Conservation (phyloP, 2,888 invertebrate genomes). For the Magallana nippona region DNA sequence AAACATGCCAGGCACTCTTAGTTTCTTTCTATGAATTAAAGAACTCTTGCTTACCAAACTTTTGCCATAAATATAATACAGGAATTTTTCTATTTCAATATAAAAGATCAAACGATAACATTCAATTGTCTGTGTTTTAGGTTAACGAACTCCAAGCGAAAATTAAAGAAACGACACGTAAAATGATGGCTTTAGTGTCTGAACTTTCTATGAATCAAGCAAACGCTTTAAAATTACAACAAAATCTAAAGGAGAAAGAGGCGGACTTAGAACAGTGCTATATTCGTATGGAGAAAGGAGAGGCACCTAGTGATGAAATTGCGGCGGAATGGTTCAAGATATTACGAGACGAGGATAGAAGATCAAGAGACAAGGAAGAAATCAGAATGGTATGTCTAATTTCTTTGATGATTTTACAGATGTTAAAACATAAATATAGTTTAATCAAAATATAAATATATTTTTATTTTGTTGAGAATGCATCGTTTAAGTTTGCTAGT, state of each 20-base stretch:
- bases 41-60: too few relatives aligned
- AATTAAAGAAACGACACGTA: slow-evolving; percentile 78
- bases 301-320: slow-evolving; percentile 76
- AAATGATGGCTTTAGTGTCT: slow-evolving; percentile 80
- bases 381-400: slow-evolving; percentile 65
- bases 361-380: slow-evolving; percentile 68
- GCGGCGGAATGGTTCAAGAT: slow-evolving; percentile 76
- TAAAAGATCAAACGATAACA: neutral
- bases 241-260: slow-evolving; percentile 75
- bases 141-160: slow-evolving; percentile 77
- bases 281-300: slow-evolving; percentile 79
- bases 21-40: too few relatives aligned
- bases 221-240: slow-evolving; percentile 75
- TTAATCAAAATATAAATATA: too few relatives aligned
- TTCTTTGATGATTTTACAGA: too few relatives aligned
- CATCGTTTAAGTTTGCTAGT: too few relatives aligned
- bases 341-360: slow-evolving; percentile 68
- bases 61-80: too few relatives aligned
- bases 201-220: slow-evolving; percentile 80
- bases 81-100: slow-evolving; percentile 51
- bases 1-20: too few relatives aligned
- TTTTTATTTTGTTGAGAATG: too few relatives aligned
- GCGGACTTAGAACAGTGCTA: slow-evolving; percentile 77
- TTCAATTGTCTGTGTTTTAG: slow-evolving; percentile 56
- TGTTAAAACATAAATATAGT: too few relatives aligned